Percentiles rank a stretch among this genome's conserved stretches.
Evolutionary conservation across 2,797 vertebrate genomes (phyloP).

Genomic region (Eulemur mongoz): DNA sequence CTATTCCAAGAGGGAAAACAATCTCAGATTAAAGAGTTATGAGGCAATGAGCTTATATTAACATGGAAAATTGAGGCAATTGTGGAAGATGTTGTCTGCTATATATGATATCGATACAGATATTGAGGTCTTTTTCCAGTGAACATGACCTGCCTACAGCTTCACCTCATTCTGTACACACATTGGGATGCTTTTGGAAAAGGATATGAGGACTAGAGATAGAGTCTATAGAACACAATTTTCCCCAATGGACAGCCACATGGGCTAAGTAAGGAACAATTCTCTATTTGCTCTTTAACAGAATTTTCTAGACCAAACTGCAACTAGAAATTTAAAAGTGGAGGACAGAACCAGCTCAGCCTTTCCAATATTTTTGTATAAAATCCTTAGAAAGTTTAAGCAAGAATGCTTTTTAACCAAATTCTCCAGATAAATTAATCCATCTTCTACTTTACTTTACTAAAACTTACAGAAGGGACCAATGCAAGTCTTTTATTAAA

Average conservation of each 20-base stretch:
- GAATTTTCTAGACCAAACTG: not conserved
- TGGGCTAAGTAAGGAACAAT: not conserved
- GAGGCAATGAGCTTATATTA: not conserved
- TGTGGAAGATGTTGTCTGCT: not conserved
- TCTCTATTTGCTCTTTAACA: not conserved
- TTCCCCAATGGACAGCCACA: not conserved
- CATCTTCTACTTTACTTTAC: not conserved
- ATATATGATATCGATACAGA: not conserved
- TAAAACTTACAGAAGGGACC: not conserved
- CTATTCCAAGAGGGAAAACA: not conserved
- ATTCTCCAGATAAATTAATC: not conserved
- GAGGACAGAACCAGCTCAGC: not conserved
- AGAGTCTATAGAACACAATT: not conserved
- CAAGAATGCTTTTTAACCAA: not conserved
- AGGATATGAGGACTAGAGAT: not conserved
- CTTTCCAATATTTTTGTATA: not conserved
- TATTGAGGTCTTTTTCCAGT: not conserved
- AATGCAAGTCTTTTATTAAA: not conserved
- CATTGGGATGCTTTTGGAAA: not conserved
- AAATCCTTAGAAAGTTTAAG: constrained; percentile 17
- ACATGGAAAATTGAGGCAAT: not conserved
- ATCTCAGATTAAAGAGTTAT: not conserved
- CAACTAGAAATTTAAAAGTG: not conserved
- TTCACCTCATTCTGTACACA: not conserved
- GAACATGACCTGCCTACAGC: not conserved